Evolutionary conservation across 2,113 vertebrate genomes (phyloP), one percentile per base, ranked within the genome.

Genomic region (Xenus cinereus): DNA sequence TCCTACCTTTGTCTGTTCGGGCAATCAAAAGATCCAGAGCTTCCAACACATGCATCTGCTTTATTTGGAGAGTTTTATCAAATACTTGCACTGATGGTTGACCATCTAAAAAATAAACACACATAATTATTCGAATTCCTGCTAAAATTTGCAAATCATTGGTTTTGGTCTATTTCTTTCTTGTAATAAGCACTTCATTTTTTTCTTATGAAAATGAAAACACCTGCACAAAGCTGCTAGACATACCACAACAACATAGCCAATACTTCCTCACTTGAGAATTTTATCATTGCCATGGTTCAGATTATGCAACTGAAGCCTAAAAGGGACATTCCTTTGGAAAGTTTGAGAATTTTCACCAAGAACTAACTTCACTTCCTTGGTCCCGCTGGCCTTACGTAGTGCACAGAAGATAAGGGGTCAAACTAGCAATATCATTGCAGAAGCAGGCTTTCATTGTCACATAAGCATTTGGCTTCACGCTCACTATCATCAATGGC

Each of bases 21-120:
- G 98, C 98, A 94, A 99, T 98, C 86, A 99, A 98, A 62, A 99
- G 98, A 98, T 99, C 99, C 98, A 99, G 98, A 69, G 98, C 96
- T 98, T 99, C 99, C 4, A 99, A 98, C 80, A 99, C 98, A 33
- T 99, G 99, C 98, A 99, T 98, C 98, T 99, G 99, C 96, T 99
- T 99, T 96, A 99, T 98, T 11, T 98, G 98, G 95, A 99, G 97
- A 56, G 99, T 99, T 98, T 98, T 99, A 98, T 99, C 99, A 56
- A 99, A 99, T 88, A 99, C 98, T 23, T 99, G 99, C 92, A 99
- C 98, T 0, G 98, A 98, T 0, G 98, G 92, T 46, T 98, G 98
- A 48, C 98, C 98, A 60, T 99, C 99, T 99, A 91, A 77, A 97
- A 96, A 92, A 78, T 59, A 98, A 46, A 71, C n/a, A 80, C 21